Conservation (phyloP, 1,140 invertebrate species). For the Medauroidea extradentata region DNA sequence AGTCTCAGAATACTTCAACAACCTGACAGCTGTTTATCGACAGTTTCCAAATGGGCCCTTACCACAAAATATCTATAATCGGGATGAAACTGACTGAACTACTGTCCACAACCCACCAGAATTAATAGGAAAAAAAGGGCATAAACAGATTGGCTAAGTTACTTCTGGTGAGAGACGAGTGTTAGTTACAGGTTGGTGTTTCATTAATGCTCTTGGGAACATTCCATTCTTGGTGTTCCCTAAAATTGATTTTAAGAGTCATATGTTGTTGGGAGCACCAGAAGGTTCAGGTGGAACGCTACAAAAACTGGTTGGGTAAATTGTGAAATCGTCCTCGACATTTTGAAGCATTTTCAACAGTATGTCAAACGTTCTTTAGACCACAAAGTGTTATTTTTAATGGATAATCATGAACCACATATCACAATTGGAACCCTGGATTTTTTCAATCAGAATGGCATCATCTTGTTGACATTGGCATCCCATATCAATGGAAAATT, state of each 20-base stretch:
- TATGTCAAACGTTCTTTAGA: conserved; percentile 31
- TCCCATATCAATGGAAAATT: conserved; percentile 28
- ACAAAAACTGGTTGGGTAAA: conserved; percentile 40
- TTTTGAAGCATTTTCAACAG: conserved; percentile 39
- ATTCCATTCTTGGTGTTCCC: conserved; percentile 41
- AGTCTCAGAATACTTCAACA: too few relatives aligned
- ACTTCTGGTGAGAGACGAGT: conserved; percentile 42
- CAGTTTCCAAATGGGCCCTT: too few relatives aligned
- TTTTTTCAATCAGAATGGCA: conserved; percentile 35
- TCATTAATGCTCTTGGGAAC: conserved; percentile 40
- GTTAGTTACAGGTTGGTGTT: conserved; percentile 39
- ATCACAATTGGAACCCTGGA: conserved; percentile 26
- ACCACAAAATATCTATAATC: conserved; percentile 1
- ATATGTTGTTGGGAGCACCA: conserved; percentile 34
- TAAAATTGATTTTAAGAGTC: conserved; percentile 30
- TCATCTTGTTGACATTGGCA: conserved; percentile 36
- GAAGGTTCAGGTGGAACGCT: conserved; percentile 27
- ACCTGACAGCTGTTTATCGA: too few relatives aligned
- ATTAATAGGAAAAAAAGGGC: conserved; percentile 28
- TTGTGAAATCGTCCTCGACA: conserved; percentile 30
- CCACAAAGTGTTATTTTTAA: conserved; percentile 36
- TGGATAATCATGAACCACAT: conserved; percentile 43
- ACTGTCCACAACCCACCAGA: background rate
- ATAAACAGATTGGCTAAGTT: conserved; percentile 43
- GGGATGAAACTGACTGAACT: background rate